Percentiles rank a stretch among this genome's conserved stretches.
Conservation (phyloP, 2,888 invertebrate species). For the Eupithecia vulgata region DNA sequence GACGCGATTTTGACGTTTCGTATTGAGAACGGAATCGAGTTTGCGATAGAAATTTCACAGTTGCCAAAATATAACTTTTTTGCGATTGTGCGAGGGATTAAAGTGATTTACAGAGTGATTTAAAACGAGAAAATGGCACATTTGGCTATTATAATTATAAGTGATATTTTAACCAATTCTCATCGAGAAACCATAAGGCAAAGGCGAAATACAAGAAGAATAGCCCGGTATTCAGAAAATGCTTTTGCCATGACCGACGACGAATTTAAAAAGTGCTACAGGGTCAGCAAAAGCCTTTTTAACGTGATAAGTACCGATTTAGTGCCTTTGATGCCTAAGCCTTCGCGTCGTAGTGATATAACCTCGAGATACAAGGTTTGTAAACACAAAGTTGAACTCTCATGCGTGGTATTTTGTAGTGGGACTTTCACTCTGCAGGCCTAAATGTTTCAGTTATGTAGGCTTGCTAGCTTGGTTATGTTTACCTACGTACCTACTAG, state of each 20-base stretch:
- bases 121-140: no score
- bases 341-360: neutral
- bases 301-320: conserved; percentile 1
- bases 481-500: neutral
- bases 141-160: no score
- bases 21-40: no score
- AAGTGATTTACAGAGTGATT: no score
- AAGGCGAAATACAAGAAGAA: conserved; percentile 4
- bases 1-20: no score
- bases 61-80: no score
- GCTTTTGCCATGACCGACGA: conserved; percentile 2
- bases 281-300: conserved; percentile 4
- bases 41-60: no score
- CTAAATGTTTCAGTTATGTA: neutral
- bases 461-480: neutral
- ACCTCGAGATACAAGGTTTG: neutral
- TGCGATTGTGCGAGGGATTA: no score
- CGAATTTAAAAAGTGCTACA: conserved; percentile 4
- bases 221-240: conserved; percentile 2
- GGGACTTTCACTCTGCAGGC: neutral
- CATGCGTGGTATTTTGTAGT: neutral
- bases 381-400: neutral
- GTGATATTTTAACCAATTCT: no score
- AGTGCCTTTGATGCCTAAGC: neutral
- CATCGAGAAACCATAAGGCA: conserved; percentile 4